These are phyloP conservation scores for Scelioninae gen. 1 DNA, from an alignment of 2,888 invertebrate species.

Conservation along the genomic window DNA sequence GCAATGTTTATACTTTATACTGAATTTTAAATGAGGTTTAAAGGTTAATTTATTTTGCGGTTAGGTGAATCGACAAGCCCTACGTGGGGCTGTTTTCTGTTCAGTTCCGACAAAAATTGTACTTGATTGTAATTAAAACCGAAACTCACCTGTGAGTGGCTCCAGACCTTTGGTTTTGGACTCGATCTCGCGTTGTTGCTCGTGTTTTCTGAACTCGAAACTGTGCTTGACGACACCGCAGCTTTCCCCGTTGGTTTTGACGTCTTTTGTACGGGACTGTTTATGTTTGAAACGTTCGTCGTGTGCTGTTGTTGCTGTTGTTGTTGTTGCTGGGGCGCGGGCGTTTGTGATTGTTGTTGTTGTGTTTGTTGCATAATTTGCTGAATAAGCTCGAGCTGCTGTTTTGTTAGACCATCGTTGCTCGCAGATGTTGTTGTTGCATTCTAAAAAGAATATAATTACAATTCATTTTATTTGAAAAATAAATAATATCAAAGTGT, in stretches of 20 bases:
- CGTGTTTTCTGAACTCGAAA: slow-evolving; percentile 76
- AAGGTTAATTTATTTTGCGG: background rate
- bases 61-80: background rate
- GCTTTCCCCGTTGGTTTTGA: slow-evolving; percentile 83
- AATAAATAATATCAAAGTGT: too few relatives aligned
- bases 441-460: slow-evolving; percentile 78
- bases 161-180: slow-evolving; percentile 86
- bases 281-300: slow-evolving; percentile 77
- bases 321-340: slow-evolving; percentile 74
- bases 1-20: too few relatives aligned
- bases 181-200: slow-evolving; percentile 81
- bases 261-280: slow-evolving; percentile 79
- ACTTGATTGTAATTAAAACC: slow-evolving; percentile 38
- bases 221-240: slow-evolving; percentile 77
- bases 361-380: slow-evolving; percentile 92
- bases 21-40: too few relatives aligned
- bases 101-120: slow-evolving; percentile 3
- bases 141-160: slow-evolving; percentile 85
- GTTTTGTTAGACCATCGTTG: slow-evolving; percentile 89
- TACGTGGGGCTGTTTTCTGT: slow-evolving; percentile 6
- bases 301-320: slow-evolving; percentile 76
- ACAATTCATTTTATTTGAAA: background rate
- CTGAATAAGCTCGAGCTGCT: slow-evolving; percentile 90
- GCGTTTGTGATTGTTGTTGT: slow-evolving; percentile 85
- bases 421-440: slow-evolving; percentile 84